Conservation (phyloP, 2,113 vertebrate species). For the Candoia aspera region DNA sequence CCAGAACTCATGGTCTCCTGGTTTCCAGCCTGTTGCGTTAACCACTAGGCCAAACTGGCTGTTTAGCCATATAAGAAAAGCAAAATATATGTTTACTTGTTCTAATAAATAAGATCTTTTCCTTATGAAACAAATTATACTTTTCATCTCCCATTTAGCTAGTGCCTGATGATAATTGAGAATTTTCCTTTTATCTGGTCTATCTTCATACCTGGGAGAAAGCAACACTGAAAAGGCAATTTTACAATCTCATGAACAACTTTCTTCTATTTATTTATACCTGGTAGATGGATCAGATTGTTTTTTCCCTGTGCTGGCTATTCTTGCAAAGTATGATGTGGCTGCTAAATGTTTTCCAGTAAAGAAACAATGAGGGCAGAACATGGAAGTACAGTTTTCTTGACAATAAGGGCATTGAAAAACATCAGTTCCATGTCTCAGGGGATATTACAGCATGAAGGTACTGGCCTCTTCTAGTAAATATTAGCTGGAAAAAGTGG, state of each 20-base stretch:
- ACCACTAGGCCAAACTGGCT: too few species aligned
- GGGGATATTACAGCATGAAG: conserved; percentile 4
- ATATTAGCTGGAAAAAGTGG: conserved; percentile 27
- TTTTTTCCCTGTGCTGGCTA: background rate
- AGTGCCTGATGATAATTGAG: background rate
- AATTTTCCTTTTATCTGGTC: background rate
- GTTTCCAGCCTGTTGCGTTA: too few species aligned
- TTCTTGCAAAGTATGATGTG: background rate
- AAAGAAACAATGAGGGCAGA: conserved; percentile 12
- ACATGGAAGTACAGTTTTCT: conserved; percentile 16
- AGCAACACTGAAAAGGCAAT: background rate
- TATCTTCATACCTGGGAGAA: background rate
- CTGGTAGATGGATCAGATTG: background rate
- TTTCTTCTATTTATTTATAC: background rate
- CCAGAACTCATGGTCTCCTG: too few species aligned
- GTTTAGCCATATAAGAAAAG: background rate
- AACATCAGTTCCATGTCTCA: background rate
- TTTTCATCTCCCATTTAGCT: background rate
- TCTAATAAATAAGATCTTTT: background rate
- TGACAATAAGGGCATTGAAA: conserved; percentile 21
- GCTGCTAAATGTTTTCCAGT: conserved; percentile 2
- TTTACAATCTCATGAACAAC: background rate
- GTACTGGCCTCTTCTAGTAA: background rate
- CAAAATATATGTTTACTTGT: background rate
- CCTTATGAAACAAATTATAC: background rate